Conservation (phyloP, 2,888 invertebrate species). For the Stenolophus ochropezus region DNA sequence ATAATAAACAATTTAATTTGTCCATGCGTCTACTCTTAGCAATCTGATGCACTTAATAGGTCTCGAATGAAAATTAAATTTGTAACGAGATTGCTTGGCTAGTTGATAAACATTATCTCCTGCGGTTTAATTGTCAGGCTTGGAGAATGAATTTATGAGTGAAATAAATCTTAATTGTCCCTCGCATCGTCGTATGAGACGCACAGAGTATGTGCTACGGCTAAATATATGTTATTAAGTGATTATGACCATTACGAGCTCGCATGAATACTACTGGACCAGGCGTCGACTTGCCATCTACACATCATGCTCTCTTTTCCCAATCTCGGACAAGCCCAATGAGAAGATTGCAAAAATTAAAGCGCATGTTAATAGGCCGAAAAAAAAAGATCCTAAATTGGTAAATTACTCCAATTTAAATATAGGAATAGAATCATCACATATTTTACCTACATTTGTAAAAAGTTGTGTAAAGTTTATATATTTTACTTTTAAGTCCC, state of each 20-base stretch:
- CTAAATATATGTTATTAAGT: slow-evolving; percentile 50
- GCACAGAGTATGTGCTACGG: background rate
- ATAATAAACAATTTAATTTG: background rate
- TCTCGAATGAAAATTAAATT: slow-evolving; percentile 44
- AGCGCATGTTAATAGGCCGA: background rate
- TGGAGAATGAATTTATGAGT: slow-evolving; percentile 39
- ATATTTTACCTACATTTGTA: no score
- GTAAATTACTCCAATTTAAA: no score
- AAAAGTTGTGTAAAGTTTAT: no score
- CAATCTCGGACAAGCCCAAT: background rate
- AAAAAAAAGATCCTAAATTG: background rate
- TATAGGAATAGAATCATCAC: no score
- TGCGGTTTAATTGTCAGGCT: slow-evolving; percentile 45
- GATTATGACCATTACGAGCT: slow-evolving; percentile 45
- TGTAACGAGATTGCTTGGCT: slow-evolving; percentile 44
- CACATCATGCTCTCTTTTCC: background rate
- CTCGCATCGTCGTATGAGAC: background rate
- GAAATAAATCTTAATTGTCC: slow-evolving; percentile 50
- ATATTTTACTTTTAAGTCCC: no score
- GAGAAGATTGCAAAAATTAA: background rate
- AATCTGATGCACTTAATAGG: background rate
- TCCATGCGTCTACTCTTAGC: background rate
- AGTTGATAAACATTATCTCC: slow-evolving; percentile 16
- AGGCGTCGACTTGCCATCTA: background rate
- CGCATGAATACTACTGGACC: slow-evolving; percentile 33